Evolutionary conservation across 2,888 invertebrate species (phyloP).

Genomic region (Heteromurus nitidus): DNA sequence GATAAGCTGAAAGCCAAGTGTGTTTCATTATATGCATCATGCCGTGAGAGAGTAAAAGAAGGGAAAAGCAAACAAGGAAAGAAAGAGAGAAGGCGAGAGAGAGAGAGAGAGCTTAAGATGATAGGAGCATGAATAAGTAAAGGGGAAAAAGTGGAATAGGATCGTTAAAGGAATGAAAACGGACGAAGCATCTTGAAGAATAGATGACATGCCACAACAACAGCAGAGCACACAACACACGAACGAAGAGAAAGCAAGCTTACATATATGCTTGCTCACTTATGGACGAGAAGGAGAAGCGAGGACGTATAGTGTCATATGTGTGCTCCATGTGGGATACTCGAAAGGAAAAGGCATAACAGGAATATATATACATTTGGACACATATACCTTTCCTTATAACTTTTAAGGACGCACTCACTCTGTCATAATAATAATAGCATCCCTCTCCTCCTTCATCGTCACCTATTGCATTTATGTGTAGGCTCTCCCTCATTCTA

Average conservation of each 20-base stretch:
- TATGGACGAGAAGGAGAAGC: neutral
- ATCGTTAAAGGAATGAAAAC: constrained; percentile 57
- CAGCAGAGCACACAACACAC: constrained; percentile 11
- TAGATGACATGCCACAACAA: constrained; percentile 61
- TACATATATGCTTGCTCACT: too few species aligned
- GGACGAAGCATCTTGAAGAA: constrained; percentile 66
- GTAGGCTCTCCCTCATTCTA: neutral
- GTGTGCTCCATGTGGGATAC: too few species aligned
- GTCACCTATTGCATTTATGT: neutral
- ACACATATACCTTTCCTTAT: neutral
- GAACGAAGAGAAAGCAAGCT: neutral
- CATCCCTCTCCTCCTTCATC: constrained; percentile 40
- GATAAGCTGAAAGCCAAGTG: constrained; percentile 40
- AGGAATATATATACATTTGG: constrained; percentile 6
- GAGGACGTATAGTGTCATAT: neutral
- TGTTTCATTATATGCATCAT: constrained; percentile 59
- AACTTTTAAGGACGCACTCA: neutral
- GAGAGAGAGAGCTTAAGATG: constrained; percentile 43
- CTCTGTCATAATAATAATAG: constrained; percentile 57
- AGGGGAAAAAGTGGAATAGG: constrained; percentile 56
- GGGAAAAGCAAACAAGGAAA: constrained; percentile 43
- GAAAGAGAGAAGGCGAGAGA: constrained; percentile 25
- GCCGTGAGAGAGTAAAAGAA: constrained; percentile 24
- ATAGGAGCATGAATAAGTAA: constrained; percentile 60
- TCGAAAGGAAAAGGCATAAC: neutral